phyloP scores from a whole-genome alignment of 2,113 vertebrate genomes.

The Corythaeola cristata region DNA sequence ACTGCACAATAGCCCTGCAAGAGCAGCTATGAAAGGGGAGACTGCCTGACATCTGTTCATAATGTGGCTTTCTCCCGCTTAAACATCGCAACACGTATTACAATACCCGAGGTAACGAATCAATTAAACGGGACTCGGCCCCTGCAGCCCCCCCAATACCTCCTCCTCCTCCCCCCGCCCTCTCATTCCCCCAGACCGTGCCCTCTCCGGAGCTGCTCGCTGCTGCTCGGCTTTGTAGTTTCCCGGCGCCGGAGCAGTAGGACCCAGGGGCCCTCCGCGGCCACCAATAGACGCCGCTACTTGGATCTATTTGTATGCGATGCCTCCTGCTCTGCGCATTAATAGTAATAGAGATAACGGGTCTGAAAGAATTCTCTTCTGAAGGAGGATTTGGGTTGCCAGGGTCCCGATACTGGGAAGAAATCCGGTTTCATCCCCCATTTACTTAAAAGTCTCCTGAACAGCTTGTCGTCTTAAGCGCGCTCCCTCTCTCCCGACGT shows the following conservation, averaged over 20 bases:
- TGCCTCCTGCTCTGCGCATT: constrained; percentile 79
- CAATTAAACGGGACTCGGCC: constrained; percentile 56
- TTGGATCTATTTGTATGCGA: constrained; percentile 82
- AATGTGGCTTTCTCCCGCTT: neutral
- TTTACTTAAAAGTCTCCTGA: constrained; percentile 32
- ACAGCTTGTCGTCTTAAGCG: constrained; percentile 16
- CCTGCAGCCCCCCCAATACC: neutral
- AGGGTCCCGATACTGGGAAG: constrained; percentile 59
- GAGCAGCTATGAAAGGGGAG: constrained; percentile 22
- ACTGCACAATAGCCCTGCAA: neutral
- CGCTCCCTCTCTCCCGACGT: neutral
- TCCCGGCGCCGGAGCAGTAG: constrained; percentile 78
- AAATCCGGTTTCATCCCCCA: constrained; percentile 26
- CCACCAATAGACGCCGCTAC: constrained; percentile 79
- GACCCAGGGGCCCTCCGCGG: constrained; percentile 84
- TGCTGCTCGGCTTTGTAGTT: constrained; percentile 65
- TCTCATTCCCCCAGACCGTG: neutral
- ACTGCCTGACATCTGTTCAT: constrained; percentile 31
- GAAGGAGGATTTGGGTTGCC: constrained; percentile 76
- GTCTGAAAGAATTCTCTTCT: constrained; percentile 74
- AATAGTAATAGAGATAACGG: constrained; percentile 76
- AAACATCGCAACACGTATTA: constrained; percentile 37
- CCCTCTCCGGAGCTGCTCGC: constrained; percentile 49
- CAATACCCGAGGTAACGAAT: constrained; percentile 71
- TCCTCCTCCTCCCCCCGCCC: neutral